These are phyloP conservation scores for Meganola albula DNA, from an alignment of 2,888 invertebrate species.

Conservation along the genomic window DNA sequence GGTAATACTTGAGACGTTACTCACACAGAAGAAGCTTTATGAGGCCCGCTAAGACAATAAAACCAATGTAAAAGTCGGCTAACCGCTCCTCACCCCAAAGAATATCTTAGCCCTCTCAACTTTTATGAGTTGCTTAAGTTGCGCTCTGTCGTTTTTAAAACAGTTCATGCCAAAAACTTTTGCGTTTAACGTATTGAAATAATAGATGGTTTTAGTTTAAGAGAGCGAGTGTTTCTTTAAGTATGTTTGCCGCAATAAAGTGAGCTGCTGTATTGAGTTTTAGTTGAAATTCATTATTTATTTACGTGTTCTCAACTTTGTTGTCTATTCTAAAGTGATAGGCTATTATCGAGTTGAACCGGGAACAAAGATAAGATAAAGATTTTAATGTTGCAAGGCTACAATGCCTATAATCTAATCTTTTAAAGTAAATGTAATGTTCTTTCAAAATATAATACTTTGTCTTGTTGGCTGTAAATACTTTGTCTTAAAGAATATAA, in stretches of 20 bases:
- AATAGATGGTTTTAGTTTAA: conserved; percentile 32
- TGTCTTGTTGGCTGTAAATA: too few relatives aligned
- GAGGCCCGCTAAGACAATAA: conserved; percentile 66
- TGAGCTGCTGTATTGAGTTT: conserved; percentile 30
- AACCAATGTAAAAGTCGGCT: conserved; percentile 71
- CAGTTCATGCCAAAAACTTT: conserved; percentile 47
- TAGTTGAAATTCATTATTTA: too few relatives aligned
- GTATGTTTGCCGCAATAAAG: conserved; percentile 20
- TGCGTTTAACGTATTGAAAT: conserved; percentile 44
- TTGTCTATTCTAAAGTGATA: too few relatives aligned
- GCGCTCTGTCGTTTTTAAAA: conserved; percentile 56
- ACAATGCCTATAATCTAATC: too few relatives aligned
- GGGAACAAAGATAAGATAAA: too few relatives aligned
- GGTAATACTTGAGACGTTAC: conserved; percentile 69
- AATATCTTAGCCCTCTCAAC: conserved; percentile 51
- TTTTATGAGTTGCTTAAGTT: conserved; percentile 62
- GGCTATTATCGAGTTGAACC: too few relatives aligned
- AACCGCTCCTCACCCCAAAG: conserved; percentile 55
- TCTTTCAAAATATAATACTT: too few relatives aligned
- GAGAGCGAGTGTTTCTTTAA: conserved; percentile 11
- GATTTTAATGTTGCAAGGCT: too few relatives aligned
- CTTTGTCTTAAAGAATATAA: too few relatives aligned
- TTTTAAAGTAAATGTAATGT: too few relatives aligned
- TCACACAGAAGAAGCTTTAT: conserved; percentile 62
- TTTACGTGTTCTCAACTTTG: too few relatives aligned